Evolutionary conservation across 2,888 invertebrate species (phyloP).

Genomic region (Pycnomerus fuliginosus): DNA sequence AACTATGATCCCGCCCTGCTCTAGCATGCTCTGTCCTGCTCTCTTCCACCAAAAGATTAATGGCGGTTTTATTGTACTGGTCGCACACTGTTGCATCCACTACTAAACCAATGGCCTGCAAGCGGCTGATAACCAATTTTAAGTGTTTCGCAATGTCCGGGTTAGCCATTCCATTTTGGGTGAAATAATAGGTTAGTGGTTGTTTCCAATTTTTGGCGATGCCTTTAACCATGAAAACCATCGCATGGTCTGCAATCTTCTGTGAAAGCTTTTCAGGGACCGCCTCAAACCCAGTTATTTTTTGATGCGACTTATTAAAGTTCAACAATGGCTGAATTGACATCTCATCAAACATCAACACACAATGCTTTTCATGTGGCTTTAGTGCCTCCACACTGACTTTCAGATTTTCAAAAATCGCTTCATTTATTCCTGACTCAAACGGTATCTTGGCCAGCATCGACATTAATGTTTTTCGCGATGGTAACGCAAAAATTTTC

Average conservation of each 20-base stretch:
- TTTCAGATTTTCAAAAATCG: slow-evolving; percentile 1
- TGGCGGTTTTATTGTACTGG: slow-evolving; percentile 8
- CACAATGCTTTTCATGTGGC: slow-evolving; percentile 4
- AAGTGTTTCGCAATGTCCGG: neutral
- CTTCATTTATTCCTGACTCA: slow-evolving; percentile 12
- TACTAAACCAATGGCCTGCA: slow-evolving; percentile 1
- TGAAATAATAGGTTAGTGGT: slow-evolving; percentile 3
- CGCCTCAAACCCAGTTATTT: slow-evolving; percentile 13
- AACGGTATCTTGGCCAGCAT: slow-evolving; percentile 17
- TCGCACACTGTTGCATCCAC: slow-evolving; percentile 8
- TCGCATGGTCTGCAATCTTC: slow-evolving; percentile 16
- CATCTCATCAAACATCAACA: slow-evolving; percentile 22
- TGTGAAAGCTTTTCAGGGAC: no score
- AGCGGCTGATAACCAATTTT: neutral
- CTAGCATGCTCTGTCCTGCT: neutral
- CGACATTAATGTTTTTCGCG: slow-evolving; percentile 13
- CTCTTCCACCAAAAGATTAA: neutral
- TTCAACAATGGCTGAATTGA: slow-evolving; percentile 5
- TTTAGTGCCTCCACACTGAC: neutral
- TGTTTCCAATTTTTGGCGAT: slow-evolving; percentile 7
- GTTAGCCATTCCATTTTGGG: slow-evolving; percentile 1
- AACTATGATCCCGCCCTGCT: neutral
- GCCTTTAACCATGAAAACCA: slow-evolving; percentile 10
- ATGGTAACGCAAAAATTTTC: slow-evolving; percentile 20
- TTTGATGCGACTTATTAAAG: slow-evolving; percentile 4